Conservation (phyloP, 2,797 vertebrate genomes). For the Oreochromis mossambicus region DNA sequence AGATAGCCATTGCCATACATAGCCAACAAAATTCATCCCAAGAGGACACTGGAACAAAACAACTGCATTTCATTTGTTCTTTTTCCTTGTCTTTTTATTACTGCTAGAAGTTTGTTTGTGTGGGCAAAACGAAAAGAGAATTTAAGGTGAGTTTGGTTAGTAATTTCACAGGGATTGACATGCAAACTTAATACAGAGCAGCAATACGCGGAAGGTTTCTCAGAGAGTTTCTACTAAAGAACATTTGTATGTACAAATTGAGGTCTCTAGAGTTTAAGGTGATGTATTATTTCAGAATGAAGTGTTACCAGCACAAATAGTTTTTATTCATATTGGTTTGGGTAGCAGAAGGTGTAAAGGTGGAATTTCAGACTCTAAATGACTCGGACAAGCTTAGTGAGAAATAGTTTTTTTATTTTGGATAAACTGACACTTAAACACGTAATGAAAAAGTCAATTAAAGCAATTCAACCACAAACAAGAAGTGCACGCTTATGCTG, state of each 20-base stretch:
- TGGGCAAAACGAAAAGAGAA: neutral
- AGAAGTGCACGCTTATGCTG: neutral
- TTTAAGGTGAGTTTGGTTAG: neutral
- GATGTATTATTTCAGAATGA: neutral
- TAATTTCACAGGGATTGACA: neutral
- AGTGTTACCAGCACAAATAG: neutral
- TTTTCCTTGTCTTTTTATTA: neutral
- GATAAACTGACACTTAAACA: neutral
- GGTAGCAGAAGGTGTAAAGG: neutral
- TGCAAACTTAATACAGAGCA: neutral
- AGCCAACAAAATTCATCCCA: neutral
- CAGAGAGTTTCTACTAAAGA: neutral
- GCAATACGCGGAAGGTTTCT: neutral
- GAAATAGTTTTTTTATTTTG: neutral
- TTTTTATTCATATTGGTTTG: neutral
- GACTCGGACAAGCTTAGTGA: neutral
- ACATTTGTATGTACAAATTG: neutral
- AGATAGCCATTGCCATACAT: conserved; percentile 28
- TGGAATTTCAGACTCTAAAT: neutral
- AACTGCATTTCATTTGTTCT: conserved; percentile 1
- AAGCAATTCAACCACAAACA: neutral
- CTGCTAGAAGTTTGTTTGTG: conserved; percentile 17
- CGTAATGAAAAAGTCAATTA: neutral
- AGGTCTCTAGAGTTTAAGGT: neutral
- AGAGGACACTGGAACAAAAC: neutral